These are phyloP conservation scores for Coracopsis vasa DNA, from an alignment of 2,113 vertebrate genomes.

Conservation along the genomic window DNA sequence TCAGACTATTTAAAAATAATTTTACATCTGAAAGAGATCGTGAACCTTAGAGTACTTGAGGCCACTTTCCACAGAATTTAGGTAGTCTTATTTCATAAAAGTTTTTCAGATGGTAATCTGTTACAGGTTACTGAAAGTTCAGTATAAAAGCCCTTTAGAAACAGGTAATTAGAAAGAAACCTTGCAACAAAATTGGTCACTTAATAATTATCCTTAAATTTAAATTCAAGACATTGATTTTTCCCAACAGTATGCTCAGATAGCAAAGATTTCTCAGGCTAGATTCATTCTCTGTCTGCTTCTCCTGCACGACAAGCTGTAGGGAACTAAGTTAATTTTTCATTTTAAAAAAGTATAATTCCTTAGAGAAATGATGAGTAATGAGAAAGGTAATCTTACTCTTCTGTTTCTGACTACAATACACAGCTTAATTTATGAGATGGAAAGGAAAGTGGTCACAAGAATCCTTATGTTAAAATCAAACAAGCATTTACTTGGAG, in stretches of 20 bases:
- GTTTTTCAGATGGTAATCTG: background rate
- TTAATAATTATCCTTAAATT: background rate
- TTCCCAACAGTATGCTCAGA: background rate
- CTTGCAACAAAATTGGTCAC: background rate
- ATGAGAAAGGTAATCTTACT: background rate
- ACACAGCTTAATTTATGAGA: background rate
- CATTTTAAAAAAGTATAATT: background rate
- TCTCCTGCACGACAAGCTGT: background rate
- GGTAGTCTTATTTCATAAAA: background rate
- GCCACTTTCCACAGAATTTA: background rate
- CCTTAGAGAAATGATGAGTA: background rate
- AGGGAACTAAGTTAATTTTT: background rate
- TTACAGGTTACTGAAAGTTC: background rate
- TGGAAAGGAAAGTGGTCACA: background rate
- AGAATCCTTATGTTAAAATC: background rate
- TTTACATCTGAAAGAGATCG: background rate
- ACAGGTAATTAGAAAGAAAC: background rate
- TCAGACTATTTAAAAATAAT: background rate
- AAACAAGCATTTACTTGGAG: background rate
- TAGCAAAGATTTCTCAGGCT: background rate
- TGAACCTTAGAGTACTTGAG: background rate
- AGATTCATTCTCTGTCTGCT: background rate
- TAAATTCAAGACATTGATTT: background rate
- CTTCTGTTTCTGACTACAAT: background rate
- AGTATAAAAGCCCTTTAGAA: background rate